Evolutionary conservation across 2,888 invertebrate genomes (phyloP), one percentile per base, ranked within the genome.

Genomic region (Callimorpha dominula): DNA sequence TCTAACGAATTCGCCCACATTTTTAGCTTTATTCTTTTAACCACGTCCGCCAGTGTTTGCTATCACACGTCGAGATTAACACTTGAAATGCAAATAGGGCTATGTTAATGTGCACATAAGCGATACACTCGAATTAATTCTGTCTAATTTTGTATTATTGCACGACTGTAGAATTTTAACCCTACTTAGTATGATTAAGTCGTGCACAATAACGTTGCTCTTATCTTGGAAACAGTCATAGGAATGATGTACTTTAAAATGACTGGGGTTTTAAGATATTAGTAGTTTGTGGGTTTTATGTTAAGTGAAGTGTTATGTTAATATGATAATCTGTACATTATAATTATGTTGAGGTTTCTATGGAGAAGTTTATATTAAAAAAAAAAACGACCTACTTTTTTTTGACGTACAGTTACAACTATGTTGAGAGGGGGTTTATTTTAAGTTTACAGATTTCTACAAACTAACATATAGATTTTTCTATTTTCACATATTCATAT

Each of bases 81-180:
- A 86, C 84, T 88, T 83, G 84, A 82, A 84, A 88, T 88, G 86
- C 85, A 85, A 88, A 88, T 84, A 80, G 75, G 83, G 70, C 73
- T 77, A 81, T 74, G 78, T 78, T 68, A 74, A 77, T 77, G 78
- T 80, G 81, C 82, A 82, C 78, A 84, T 79, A 75, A 72, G 82
- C 78, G 79, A 84, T 85, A 85, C 78, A 77, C 76, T 74, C 64
- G 81, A 83, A 84, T 86, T 84, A 82, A 85, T 82, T 81, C 78
- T 69, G 73, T 83, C 82, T 86, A 86, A 86, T 86, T 86, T 85
- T 77, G 79, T 82, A 81, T 86, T 81, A 85, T 83, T 85, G 79
- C 81, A 77, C 77, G 72, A 78, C 73, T 72, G 71, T 74, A 77
- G 83, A 80, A 78, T 82, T 84, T 83, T 81, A 82, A 79, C 78